These are phyloP conservation scores for Palloptera scutellata DNA, from an alignment of 2,888 invertebrate species.

Conservation along the genomic window DNA sequence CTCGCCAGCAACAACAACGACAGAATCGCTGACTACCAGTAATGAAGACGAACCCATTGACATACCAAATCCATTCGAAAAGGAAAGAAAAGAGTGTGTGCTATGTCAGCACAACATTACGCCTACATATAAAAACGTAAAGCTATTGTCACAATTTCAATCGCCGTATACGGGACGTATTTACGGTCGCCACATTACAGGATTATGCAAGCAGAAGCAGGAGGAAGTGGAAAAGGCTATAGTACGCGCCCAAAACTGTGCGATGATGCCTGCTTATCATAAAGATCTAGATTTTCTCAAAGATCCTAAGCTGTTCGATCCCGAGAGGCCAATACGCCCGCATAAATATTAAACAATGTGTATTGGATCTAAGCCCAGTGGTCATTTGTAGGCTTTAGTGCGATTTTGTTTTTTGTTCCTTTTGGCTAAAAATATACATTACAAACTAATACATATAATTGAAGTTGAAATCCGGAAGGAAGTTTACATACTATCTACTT, in stretches of 20 bases:
- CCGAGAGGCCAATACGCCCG: constrained; percentile 80
- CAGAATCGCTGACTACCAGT: neutral
- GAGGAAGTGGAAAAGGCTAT: constrained; percentile 77
- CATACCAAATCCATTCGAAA: constrained; percentile 83
- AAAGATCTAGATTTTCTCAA: constrained; percentile 82
- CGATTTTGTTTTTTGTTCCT: neutral
- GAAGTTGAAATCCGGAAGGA: constrained; percentile 1
- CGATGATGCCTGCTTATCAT: constrained; percentile 83
- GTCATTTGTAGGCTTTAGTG: neutral
- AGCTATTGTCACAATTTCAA: constrained; percentile 92
- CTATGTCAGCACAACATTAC: constrained; percentile 83
- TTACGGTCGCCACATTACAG: constrained; percentile 92
- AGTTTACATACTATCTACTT: constrained; percentile 4
- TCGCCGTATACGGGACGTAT: constrained; percentile 93
- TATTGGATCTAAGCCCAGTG: neutral
- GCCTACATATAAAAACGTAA: constrained; percentile 90
- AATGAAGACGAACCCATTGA: constrained; percentile 63
- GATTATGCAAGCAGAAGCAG: constrained; percentile 87
- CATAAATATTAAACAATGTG: constrained; percentile 73
- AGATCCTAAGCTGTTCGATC: constrained; percentile 92
- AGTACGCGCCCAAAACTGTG: constrained; percentile 76
- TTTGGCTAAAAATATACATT: neutral
- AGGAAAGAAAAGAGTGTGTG: constrained; percentile 77
- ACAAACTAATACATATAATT: constrained; percentile 8
- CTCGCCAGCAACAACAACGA: neutral